Conservation (phyloP, 2,888 invertebrate genomes). For the Oegoconia quadripuncta region DNA sequence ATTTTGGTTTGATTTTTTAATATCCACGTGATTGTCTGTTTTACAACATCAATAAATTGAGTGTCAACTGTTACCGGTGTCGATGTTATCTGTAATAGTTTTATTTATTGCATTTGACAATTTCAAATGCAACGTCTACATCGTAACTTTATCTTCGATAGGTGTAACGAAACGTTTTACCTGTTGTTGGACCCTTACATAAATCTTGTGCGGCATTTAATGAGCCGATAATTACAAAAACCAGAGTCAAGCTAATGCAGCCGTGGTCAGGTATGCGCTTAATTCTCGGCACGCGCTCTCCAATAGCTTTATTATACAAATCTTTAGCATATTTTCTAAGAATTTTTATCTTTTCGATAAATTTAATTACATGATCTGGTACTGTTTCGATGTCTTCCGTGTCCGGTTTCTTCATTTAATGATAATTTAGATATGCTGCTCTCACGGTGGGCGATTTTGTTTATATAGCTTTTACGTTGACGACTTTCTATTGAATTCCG, state of each 20-base stretch:
- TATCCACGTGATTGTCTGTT: too few species aligned
- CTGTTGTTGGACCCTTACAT: slow-evolving; percentile 41
- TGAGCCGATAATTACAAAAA: slow-evolving; percentile 63
- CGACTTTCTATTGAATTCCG: slow-evolving; percentile 27
- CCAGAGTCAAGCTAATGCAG: slow-evolving; percentile 40
- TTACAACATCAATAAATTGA: too few species aligned
- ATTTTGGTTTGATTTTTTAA: too few species aligned
- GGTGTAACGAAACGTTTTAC: slow-evolving; percentile 46
- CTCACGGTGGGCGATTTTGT: slow-evolving; percentile 50
- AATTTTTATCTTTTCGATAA: slow-evolving; percentile 52
- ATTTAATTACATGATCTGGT: slow-evolving; percentile 61
- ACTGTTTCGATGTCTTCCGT: slow-evolving; percentile 55
- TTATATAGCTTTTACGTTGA: slow-evolving; percentile 37
- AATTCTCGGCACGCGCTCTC: slow-evolving; percentile 56
- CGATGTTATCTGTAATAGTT: background rate
- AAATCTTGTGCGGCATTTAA: slow-evolving; percentile 57
- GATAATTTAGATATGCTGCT: slow-evolving; percentile 45
- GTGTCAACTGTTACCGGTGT: background rate
- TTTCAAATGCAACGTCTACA: slow-evolving; percentile 30
- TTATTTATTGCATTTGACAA: slow-evolving; percentile 11
- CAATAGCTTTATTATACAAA: slow-evolving; percentile 63
- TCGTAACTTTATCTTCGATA: slow-evolving; percentile 34
- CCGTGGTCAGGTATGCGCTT: slow-evolving; percentile 36
- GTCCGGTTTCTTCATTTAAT: slow-evolving; percentile 45
- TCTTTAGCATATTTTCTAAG: slow-evolving; percentile 53